Evolutionary conservation across 2,113 vertebrate genomes (phyloP).

Genomic region (Equus przewalskii): DNA sequence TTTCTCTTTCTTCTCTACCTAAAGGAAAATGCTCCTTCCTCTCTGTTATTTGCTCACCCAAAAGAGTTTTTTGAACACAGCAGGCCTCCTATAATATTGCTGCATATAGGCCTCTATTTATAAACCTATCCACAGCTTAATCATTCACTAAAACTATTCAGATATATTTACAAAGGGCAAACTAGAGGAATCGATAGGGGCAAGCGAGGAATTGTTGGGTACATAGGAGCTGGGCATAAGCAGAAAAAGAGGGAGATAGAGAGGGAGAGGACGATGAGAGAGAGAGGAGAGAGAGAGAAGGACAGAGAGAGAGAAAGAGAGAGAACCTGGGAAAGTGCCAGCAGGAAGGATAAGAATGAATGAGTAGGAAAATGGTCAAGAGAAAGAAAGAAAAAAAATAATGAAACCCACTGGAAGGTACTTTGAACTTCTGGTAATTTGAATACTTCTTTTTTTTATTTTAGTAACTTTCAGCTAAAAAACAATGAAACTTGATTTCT

Average conservation of each 20-base stretch:
- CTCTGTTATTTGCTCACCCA: neutral
- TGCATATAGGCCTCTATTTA: neutral
- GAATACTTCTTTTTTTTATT: neutral
- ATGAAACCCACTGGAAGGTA: neutral
- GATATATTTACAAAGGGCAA: neutral
- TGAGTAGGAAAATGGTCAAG: neutral
- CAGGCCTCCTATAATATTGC: neutral
- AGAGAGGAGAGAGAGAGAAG: neutral
- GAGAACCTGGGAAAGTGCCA: neutral
- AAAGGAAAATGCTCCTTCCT: slow-evolving; percentile 20
- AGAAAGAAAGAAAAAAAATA: neutral
- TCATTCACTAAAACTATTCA: neutral
- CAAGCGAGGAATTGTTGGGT: neutral
- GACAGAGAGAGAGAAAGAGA: too few species aligned
- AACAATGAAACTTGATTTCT: neutral
- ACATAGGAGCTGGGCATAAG: neutral
- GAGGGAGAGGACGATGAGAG: neutral
- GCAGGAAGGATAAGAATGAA: neutral
- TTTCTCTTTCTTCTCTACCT: neutral
- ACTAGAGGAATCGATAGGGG: neutral
- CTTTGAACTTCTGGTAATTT: neutral
- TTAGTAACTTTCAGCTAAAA: neutral
- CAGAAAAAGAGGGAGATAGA: neutral
- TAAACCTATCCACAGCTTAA: neutral
- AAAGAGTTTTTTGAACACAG: neutral